phyloP scores from a whole-genome alignment of 2,797 vertebrate species.

The Mus spretus region DNA sequence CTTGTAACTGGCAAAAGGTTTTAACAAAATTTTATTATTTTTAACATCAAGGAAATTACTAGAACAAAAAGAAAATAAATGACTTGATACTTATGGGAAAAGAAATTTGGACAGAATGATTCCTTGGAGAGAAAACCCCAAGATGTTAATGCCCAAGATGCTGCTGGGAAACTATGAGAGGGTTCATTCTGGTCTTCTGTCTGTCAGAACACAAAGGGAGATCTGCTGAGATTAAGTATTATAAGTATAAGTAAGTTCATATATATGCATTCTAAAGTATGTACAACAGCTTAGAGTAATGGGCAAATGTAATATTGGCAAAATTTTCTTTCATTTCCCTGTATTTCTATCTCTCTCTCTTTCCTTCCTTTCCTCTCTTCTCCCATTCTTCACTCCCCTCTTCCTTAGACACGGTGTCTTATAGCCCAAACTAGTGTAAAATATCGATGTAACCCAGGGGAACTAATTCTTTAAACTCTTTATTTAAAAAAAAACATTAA shows the following conservation, averaged over 20 bases:
- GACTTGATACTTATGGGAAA: neutral
- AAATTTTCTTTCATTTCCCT: neutral
- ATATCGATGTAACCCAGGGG: neutral
- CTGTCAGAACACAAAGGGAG: neutral
- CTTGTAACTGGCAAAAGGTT: neutral
- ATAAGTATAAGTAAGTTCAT: neutral
- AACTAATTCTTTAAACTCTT: neutral
- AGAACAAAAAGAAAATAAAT: neutral
- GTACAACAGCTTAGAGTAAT: neutral
- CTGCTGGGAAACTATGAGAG: neutral
- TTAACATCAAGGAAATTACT: neutral
- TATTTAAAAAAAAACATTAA: neutral
- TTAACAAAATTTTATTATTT: neutral
- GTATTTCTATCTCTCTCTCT: neutral
- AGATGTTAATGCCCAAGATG: neutral
- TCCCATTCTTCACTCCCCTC: neutral
- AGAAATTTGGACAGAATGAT: neutral
- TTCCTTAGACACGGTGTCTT: neutral
- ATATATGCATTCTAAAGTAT: neutral
- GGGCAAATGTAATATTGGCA: neutral
- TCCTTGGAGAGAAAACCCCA: conserved; percentile 1
- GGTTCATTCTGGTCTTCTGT: neutral
- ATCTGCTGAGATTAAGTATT: neutral
- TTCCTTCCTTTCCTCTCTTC: neutral
- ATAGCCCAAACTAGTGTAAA: neutral